Evolutionary conservation across 2,113 vertebrate species (phyloP), one percentile per base, ranked within the genome.

Genomic region (Alouatta palliata): DNA sequence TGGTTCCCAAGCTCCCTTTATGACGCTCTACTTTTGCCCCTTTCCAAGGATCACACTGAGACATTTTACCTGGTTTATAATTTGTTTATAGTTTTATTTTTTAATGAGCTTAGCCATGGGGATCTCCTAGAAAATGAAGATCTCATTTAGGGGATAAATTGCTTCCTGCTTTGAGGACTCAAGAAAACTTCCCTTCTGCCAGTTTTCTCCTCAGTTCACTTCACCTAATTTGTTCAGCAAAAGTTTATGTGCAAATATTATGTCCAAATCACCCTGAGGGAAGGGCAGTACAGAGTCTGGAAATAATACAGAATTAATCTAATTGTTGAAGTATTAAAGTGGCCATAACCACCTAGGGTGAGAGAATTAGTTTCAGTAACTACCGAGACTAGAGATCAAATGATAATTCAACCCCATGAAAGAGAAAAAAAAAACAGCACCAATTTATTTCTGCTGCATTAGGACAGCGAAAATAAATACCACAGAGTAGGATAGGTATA

Each of bases 61-160:
- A 94, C 7, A n/a, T 85, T 93, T 96, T 95, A 88, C 87, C 87
- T 96, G 77, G 71, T 95, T 97, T 97, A 95, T 95, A 94, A 92
- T 92, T 84, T 88, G 90, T 49, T 95, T 89, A 95, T 94, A 54
- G 35, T 27, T 97, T 95, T 95, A 90, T 68, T 95, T 94, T 97
- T 92, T 92, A 97, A 98, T 95, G 91, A 97, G 84, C 58, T 97
- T 96, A 97, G 21, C 97, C 95, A 92, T 37, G 30, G 87, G 70
- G 79, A 37, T 56, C 49, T 97, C 81, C 25, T 71, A 95, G 79
- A 85, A 71, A 97, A 96, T 80, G 58, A 95, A 90, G 70, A 87
- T 85, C 82, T 96, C 90, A 97, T 96, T 97, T 94, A 96, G 58
- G 43, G 95, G 68, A 96, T 96, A 96, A 96, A 96, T 92, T 93